phyloP scores from a whole-genome alignment of 2,797 vertebrate species.

The Prionace glauca region DNA sequence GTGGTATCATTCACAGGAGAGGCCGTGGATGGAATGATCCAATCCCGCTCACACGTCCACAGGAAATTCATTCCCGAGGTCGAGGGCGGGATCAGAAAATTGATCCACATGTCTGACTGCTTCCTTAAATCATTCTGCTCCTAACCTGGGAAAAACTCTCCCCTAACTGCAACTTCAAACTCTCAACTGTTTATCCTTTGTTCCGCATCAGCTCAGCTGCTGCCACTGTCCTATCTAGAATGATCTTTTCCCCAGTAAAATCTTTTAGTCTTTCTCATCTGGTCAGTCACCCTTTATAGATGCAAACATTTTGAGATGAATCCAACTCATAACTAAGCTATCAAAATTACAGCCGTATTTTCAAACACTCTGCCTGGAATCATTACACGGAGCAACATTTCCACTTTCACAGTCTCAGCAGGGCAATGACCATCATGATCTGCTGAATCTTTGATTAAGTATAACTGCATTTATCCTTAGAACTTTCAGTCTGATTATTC shows the following conservation, averaged over 20 bases:
- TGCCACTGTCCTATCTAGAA: not conserved
- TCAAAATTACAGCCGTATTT: not conserved
- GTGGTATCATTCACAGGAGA: not conserved
- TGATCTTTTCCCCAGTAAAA: not conserved
- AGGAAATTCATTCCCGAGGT: too few relatives aligned
- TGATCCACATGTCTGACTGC: not conserved
- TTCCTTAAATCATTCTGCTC: not conserved
- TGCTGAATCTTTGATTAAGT: not conserved
- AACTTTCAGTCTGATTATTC: not conserved
- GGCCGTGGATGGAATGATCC: too few relatives aligned
- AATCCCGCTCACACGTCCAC: too few relatives aligned
- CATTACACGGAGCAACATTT: not conserved
- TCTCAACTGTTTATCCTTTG: not conserved
- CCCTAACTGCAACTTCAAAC: not conserved
- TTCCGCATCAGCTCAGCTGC: not conserved
- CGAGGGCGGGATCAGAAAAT: too few relatives aligned
- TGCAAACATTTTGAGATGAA: not conserved
- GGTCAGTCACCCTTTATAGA: not conserved
- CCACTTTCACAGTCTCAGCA: not conserved
- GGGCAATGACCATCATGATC: not conserved
- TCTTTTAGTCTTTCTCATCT: not conserved
- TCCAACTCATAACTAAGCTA: not conserved
- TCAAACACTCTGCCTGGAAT: not conserved
- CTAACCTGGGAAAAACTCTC: not conserved
- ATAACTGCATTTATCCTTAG: not conserved